Evolutionary conservation across 2,888 invertebrate species (phyloP).

Genomic region (Lamproptera curius): DNA sequence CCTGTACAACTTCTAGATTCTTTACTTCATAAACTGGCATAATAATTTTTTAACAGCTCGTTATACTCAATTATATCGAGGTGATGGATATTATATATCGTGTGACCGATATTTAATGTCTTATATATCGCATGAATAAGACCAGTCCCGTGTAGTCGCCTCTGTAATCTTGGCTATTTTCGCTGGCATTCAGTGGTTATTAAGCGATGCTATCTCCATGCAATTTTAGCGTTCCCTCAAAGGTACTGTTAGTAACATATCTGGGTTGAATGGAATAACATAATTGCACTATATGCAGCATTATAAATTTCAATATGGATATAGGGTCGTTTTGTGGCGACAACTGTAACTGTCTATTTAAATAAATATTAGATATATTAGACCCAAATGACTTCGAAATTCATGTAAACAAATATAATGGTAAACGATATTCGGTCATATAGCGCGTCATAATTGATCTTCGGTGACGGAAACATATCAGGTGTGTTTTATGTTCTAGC

Average conservation of each 20-base stretch:
- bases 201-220: conserved; percentile 9
- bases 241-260: conserved; percentile 4
- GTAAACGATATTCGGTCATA: too few relatives aligned
- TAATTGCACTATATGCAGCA: too few relatives aligned
- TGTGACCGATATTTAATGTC: conserved; percentile 18
- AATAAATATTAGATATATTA: too few relatives aligned
- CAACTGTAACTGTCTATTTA: too few relatives aligned
- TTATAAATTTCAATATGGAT: too few relatives aligned
- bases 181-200: conserved; percentile 4
- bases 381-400: too few relatives aligned
- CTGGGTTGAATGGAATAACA: not conserved
- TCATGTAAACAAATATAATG: too few relatives aligned
- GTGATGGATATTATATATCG: conserved; percentile 14
- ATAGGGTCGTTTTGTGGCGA: too few relatives aligned
- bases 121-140: not conserved
- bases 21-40: conserved; percentile 27
- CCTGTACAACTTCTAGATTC: conserved; percentile 34
- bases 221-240: conserved; percentile 1
- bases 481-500: too few relatives aligned
- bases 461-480: too few relatives aligned
- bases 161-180: conserved; percentile 3
- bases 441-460: too few relatives aligned
- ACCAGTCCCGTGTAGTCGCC: conserved; percentile 1
- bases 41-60: conserved; percentile 18
- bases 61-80: conserved; percentile 17